Evolutionary conservation across 1,140 invertebrate species (phyloP).

Genomic region (Solen grandis): DNA sequence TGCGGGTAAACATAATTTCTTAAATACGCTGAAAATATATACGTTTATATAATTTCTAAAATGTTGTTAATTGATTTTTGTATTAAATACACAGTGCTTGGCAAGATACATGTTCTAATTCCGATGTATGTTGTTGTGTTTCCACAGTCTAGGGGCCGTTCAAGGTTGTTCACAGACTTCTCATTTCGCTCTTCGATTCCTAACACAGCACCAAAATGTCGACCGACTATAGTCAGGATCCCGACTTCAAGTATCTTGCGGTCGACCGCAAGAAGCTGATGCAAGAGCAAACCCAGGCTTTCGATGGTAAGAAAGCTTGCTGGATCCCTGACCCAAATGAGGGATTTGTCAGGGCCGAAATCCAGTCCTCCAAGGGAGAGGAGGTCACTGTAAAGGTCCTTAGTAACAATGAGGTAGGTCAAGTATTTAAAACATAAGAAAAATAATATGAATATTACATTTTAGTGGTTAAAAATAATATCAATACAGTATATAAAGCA

Average conservation of each 20-base stretch:
- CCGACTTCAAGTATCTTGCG: constrained; percentile 77
- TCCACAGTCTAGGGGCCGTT: too few species aligned
- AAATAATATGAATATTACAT: too few species aligned
- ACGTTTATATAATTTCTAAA: too few species aligned
- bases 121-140: too few species aligned
- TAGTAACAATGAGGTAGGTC: constrained; percentile 51
- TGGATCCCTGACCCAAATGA: constrained; percentile 99
- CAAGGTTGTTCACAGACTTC: not conserved
- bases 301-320: constrained; percentile 99
- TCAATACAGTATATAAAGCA: too few species aligned
- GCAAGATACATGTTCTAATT: too few species aligned
- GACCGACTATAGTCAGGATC: constrained; percentile 58
- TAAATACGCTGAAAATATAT: too few species aligned
- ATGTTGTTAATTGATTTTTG: too few species aligned
- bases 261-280: constrained; percentile 77
- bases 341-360: constrained; percentile 97
- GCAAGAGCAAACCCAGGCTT: constrained; percentile 75
- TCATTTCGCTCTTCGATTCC: not conserved
- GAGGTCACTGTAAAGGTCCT: constrained; percentile 90
- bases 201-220: not conserved
- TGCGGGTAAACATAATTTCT: too few species aligned
- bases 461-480: too few species aligned
- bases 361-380: constrained; percentile 99
- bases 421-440: too few species aligned
- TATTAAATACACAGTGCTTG: too few species aligned